Base-by-base conservation (phyloP, 2,113 vertebrate species). In the Scomber colias region DNA sequence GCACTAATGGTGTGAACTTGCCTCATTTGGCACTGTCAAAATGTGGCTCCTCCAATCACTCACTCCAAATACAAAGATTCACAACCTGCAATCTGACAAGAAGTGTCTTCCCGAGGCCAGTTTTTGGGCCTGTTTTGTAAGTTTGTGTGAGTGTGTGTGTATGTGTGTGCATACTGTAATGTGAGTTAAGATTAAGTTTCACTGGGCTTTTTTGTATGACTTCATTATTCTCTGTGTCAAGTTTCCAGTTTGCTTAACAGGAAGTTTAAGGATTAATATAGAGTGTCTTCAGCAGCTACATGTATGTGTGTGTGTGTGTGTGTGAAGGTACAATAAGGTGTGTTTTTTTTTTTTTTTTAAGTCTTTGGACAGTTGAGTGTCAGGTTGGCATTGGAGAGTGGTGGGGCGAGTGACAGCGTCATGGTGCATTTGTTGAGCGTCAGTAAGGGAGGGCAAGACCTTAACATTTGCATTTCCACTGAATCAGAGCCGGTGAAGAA, bases 41-140 rank as follows among this genome's bases (percentile, higher is more conserved):
- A 14, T 66, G 59, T 60, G 72, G 75, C 79, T 60, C 75, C 75
- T 76, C 88, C 92, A 91, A 87, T 90, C 91, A 89, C 57, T 61
- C 67, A 40, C 49, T 89, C 85, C 88, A 90, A 90, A 92, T 93
- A 91, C 70, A 90, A 92, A 82, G 46, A 35, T 60, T 63, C 44
- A 31, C 56, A 73, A 66, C 68, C 89, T 91, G 83, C 76, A 85
- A 88, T 79, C 54, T 56, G 88, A 88, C 79, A 40, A 40, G 35
- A 72, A 75, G 68, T 60, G 76, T 73, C 56, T 19, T 78, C 69
- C 88, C 67, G 30, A 40, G 82, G 85, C 70, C 59, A 27, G 24
- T 3, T 27, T 27, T 2, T 27, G 24, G 24, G 24, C 24, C 24
- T 27, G 24, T 27, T 27, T 27, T 27, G 24, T 27, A 27, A 27